Evolutionary conservation across 1,140 invertebrate species (phyloP), one percentile per base, ranked within the genome.

Genomic region (Phymorhynchus buccinoides): DNA sequence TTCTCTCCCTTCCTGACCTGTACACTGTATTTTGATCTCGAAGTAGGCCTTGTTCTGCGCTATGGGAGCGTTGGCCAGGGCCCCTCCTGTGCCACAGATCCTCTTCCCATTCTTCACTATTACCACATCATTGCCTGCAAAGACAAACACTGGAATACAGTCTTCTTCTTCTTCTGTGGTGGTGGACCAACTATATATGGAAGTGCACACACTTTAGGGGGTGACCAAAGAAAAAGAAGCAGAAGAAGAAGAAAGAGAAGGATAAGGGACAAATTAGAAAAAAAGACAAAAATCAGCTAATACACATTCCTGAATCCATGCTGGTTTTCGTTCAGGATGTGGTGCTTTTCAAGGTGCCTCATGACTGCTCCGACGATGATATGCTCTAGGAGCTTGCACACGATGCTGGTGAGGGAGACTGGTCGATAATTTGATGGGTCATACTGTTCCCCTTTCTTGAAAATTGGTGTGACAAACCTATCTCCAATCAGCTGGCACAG

Each of bases 31-130:
- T 94, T 99, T 99, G 3, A 99, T 96, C 95, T 99, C 98, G 94
- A 99, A 99, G 93, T 99, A 99, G 27, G 98, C 97, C 95, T 99
- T 99, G 89, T 98, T 99, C 93, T 99, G 99, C 22, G 97, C 96
- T 98, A 94, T 94, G 0, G 98, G 98, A 39, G 97, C 97, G 93
- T 96, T 98, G 14, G 97, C 97, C 48, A 99, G 94, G 0, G 97
- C 97, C 88, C 97, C 98, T 39, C 99, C 99, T 41, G 96, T 96
- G 37, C 99, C 99, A 94, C 99, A 99, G 71, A 99, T 96, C 90
- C 99, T 94, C 86, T 96, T 95, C 71, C 98, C 98, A 94, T 98
- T 98, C 94, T 99, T 99, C 14, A 99, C 96, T 89, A 99, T 96
- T 0, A 99, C 98, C 81, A 99, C 98, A 95, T 99, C 98, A 94